Conservation (phyloP, 2,797 vertebrate genomes). For the Crax fasciolata region DNA sequence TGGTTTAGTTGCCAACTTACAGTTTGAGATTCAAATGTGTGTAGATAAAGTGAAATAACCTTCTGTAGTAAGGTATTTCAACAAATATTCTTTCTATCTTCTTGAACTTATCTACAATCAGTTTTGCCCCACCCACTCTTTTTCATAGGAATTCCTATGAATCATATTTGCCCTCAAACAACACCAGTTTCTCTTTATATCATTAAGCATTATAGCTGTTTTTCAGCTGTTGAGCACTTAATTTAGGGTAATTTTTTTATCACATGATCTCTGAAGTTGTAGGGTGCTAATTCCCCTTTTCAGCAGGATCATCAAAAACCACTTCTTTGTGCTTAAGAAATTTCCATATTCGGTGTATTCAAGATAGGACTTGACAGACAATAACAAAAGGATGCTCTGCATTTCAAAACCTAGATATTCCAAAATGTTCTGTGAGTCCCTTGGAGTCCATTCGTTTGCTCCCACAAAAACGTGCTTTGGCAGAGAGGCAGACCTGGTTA, state of each 20-base stretch:
- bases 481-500: background rate
- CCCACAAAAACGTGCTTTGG: rapidly evolving
- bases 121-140: background rate
- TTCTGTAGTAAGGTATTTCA: background rate
- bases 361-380: background rate
- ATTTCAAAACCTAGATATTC: background rate
- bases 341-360: background rate
- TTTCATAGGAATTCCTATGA: background rate
- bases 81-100: background rate
- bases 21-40: background rate
- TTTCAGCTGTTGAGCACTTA: background rate
- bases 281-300: background rate
- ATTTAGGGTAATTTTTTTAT: background rate
- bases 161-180: background rate
- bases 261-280: background rate
- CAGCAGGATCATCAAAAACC: background rate
- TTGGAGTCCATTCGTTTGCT: background rate
- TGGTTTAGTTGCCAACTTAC: background rate
- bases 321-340: background rate
- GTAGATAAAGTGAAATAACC: background rate
- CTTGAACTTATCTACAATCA: background rate
- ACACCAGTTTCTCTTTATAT: background rate
- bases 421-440: background rate
- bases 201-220: background rate
- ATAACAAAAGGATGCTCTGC: background rate